Base-by-base conservation (phyloP, 1,140 invertebrate genomes). In the Drosophila santomea region DNA sequence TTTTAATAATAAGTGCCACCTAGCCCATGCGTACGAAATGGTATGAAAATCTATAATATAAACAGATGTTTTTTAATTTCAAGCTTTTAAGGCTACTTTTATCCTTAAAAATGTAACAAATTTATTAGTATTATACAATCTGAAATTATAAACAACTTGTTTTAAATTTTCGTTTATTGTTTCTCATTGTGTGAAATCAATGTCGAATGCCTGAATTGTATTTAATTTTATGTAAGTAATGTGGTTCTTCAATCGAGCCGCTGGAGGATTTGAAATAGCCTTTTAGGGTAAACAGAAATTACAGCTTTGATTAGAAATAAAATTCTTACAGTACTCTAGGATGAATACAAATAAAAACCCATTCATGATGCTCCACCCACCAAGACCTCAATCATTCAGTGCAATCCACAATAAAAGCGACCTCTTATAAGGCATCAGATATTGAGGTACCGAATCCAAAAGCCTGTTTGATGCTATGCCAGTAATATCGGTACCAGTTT, bases 401-500 rank as follows among this genome's bases (percentile, higher is more conserved):
- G 44, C 64, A 4, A 50, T 25, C n/a, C 54, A n/a, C 43, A 48
- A 44, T n/a, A 12, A 8, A 41, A 15, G 39, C 48, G 54, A 51
- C 35, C 10, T 71, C 41, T 91, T 91, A 91, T 79, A 88, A 90
- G 32, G 74, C 39, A 48, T 81, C 82, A 7, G 74, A 41, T 48
- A 92, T 74, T 81, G 96, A 96, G 8, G 95, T 95, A 28, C 97
- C 98, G 92, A 97, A 99, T 38, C 98, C 97, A 93, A 99, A 98
- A 1, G 96, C 96, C 90, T 96, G 95, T 93, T 97, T 98, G 81
- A 99, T 98, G 67, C 97, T 95, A 78, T 98, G 95, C 95, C 97
- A 99, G 91, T 98, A 99, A 93, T 98, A 98, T 54, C 96, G 94
- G 66, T 96, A 94, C 98, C 98, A 99, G 83, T 98, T 98, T 69